Base-by-base conservation (phyloP, 2,888 invertebrate species). In the Drosophila kuntzei region DNA sequence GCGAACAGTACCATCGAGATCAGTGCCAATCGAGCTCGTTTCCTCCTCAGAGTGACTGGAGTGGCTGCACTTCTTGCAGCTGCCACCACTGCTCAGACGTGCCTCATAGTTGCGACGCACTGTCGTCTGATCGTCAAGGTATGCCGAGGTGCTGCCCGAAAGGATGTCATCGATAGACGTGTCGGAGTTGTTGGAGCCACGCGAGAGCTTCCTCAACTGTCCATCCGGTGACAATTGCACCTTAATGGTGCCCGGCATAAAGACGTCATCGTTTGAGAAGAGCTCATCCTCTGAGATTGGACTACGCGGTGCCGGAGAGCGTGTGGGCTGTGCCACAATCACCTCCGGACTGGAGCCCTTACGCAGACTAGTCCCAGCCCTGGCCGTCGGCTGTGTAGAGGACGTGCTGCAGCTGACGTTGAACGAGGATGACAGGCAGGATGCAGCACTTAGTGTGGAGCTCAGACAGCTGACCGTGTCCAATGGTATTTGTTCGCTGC, bases 1-100 rank as follows among this genome's bases (percentile, higher is more conserved):
- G 90, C 96, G 95, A 0, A 97, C 96, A 0, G 97, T 97, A 16
- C 96, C 96, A 88, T 96, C 97, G 34, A 96, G 93, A 86, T 96
- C 96, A 0, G 96, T 96, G 0, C 96, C 96, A 85, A 95, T 94
- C 1, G 95, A 95, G 89, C 95, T 95, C 0, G 95, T 95, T 90
- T 95, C 95, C 85, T 95, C 95, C 89, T 95, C 95, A 0, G 95
- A 95, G 89, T 95, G 95, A 71, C 95, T 95, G 82, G 95, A 95
- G 79, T 95, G 95, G 76, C 94, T 94, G 79, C 94, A 95, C 74
- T 94, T 93, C 76, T 94, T 94, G 77, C 94, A 94, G 36, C 94
- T 93, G 6, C 93, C 93, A 4, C 78, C 75, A 18, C 93, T 93
- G 58, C 94, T 93, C 49, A 94, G 93, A 18, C 93, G 92, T 9